Evolutionary conservation across 2,888 invertebrate species (phyloP), one percentile per base, ranked within the genome.

Genomic region (Dorcus parallelipipedus): DNA sequence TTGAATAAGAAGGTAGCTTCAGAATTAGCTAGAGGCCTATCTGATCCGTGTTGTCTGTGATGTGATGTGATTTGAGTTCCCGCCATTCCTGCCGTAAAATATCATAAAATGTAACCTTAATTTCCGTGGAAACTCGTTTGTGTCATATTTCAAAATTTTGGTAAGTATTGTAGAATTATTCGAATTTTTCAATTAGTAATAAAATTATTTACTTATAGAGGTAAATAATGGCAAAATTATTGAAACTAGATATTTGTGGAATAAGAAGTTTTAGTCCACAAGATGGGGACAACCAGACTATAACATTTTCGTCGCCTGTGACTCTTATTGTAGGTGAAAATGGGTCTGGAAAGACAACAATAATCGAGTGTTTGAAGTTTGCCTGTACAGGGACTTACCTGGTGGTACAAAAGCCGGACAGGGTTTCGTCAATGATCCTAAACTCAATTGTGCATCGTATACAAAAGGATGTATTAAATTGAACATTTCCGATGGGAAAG

Each of bases 301-400:
- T 93, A 57, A 77, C 83, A 49, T 94, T 94, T 78, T 82, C 83
- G 63, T 82, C 82, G 52, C 99, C 99, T 0, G 81, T 99, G 45
- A 98, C 98, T 5, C 80, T 99, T 52, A 96, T 99, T 70, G 82
- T 97, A 43, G 99, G 99, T 0, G 91, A 94, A 73, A 99, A 99
- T 84, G 99, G 99, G 57, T 96, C 96, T 74, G 99, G 99, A 10
- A 93, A 93, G 82, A 93, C 93, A 0, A 98, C 98, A 0, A 89
- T 98, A 41, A 97, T 99, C 66, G 99, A 99, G 79, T 88, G 93
- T 59, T 80, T 99, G 33, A 95, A 94, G 71, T 97, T 90, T 80
- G 91, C 92, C 2, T 86, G 95, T 10, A 95, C 96, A 1, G 96
- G 96, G 93, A 95, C 66, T 83, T 89, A 78, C 99, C 99, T 1